A percentile compares a stretch with the other conserved stretches of the same genome.
Evolutionary conservation across 2,113 vertebrate genomes (phyloP).

Genomic region (Paradoxurus hermaphroditus): DNA sequence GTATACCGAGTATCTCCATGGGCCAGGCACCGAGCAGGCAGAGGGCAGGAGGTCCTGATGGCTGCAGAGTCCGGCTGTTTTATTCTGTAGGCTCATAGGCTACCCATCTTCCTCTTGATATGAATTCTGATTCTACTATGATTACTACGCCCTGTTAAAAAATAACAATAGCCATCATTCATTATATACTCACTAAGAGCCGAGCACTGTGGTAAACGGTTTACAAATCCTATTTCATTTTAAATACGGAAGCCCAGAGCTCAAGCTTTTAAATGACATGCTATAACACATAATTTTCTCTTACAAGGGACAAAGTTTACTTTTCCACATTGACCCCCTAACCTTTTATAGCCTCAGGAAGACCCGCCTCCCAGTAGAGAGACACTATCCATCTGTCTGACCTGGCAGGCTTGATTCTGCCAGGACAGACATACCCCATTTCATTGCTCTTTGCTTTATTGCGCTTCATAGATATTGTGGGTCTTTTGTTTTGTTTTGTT

Average conservation of each 20-base stretch:
- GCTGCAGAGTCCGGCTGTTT: neutral
- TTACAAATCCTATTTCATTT: neutral
- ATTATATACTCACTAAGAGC: neutral
- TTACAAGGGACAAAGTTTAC: neutral
- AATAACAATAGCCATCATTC: neutral
- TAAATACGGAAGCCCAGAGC: neutral
- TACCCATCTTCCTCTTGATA: neutral
- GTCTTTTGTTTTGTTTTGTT: too few relatives aligned
- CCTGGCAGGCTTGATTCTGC: neutral
- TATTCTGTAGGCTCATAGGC: neutral
- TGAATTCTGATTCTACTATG: neutral
- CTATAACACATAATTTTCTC: neutral
- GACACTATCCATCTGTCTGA: neutral
- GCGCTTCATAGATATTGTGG: neutral
- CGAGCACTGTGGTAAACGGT: neutral
- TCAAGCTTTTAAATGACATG: neutral
- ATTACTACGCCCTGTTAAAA: neutral
- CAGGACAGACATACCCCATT: neutral
- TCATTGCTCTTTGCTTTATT: neutral
- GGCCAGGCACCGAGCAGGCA: neutral
- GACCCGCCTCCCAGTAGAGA: neutral
- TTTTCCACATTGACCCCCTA: neutral
- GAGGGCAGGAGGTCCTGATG: neutral
- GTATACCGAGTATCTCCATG: rapidly evolving
- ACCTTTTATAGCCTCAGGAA: neutral